Evolutionary conservation across 1,140 invertebrate species (phyloP), one percentile per base, ranked within the genome.

Genomic region (Rhagoletis pomonella): DNA sequence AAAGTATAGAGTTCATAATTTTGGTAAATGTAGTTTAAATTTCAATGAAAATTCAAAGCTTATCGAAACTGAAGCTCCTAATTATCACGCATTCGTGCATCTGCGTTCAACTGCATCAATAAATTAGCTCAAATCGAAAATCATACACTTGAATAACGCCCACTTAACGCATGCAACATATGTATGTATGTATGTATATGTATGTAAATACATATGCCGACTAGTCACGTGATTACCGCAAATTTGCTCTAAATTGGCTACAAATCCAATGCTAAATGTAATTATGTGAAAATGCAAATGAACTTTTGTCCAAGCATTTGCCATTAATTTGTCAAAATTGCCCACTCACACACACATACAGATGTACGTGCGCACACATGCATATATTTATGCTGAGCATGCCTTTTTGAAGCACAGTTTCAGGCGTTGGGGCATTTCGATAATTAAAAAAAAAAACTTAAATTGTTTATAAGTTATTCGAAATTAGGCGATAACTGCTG

Each of bases 401-500:
- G 64, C 64, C 19, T 29, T 29, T 39, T 65, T 7, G 29, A 2
- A 10, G 64, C 64, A 67, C 29, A 67, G 10, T 42, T 42, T 67
- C 12, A 42, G 64, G 64, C 64, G 29, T 0, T 67, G 39, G 39
- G 5, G 6, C 65, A 69, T 12, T 2, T 2, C 17, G 17, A 3
- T 73, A 19, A 29, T 47, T 73, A 47, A 73, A 12, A 10, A 73
- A 44, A 44, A 29, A 4, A 44, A 17, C 17, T 73, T 47, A 73
- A 73, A 81, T 55, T 55, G 73, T 81, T 81, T 73, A 73, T 44
- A 29, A 55, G 47, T 29, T 50, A 19, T 55, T 29, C 19, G 50
- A 29, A 81, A 81, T 77, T 81, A 81, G 19, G 73, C 55, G 73
- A n/a, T n/a, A 47, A 77, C 44, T 77, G 44, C 12, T 17, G 44